These are phyloP conservation scores for Belonocnema kinseyi DNA, from an alignment of 1,140 invertebrate species.

Conservation along the genomic window DNA sequence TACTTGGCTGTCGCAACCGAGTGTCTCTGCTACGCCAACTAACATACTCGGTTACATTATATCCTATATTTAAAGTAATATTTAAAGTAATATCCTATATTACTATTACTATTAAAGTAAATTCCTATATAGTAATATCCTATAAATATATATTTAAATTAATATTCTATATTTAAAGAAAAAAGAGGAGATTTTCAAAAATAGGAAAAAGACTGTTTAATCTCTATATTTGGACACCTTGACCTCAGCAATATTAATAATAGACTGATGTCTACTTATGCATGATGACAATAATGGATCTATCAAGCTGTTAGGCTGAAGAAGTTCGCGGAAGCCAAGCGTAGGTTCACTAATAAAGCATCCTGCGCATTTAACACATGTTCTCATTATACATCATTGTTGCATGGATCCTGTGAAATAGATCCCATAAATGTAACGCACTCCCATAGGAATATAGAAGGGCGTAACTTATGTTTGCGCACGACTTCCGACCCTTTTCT, in stretches of 20 bases:
- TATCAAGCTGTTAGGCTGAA: neutral
- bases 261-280: slow-evolving; percentile 8
- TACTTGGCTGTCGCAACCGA: too few relatives aligned
- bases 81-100: too few relatives aligned
- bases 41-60: too few relatives aligned
- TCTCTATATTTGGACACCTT: too few relatives aligned
- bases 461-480: slow-evolving; percentile 55
- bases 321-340: slow-evolving; percentile 42
- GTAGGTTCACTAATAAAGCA: slow-evolving; percentile 61
- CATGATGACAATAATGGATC: slow-evolving; percentile 6
- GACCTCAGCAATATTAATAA: neutral
- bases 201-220: too few relatives aligned
- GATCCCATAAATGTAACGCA: slow-evolving; percentile 47
- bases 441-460: slow-evolving; percentile 44
- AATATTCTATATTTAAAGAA: neutral
- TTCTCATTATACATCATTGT: slow-evolving; percentile 73
- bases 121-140: too few relatives aligned
- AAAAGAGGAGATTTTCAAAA: neutral
- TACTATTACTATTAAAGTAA: too few relatives aligned
- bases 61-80: too few relatives aligned
- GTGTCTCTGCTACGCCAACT: too few relatives aligned
- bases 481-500: slow-evolving; percentile 62
- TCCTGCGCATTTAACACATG: slow-evolving; percentile 63
- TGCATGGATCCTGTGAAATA: slow-evolving; percentile 55
- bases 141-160: too few relatives aligned